Evolutionary conservation across 2,888 invertebrate species (phyloP).

Genomic region (Polymixis lichenea): DNA sequence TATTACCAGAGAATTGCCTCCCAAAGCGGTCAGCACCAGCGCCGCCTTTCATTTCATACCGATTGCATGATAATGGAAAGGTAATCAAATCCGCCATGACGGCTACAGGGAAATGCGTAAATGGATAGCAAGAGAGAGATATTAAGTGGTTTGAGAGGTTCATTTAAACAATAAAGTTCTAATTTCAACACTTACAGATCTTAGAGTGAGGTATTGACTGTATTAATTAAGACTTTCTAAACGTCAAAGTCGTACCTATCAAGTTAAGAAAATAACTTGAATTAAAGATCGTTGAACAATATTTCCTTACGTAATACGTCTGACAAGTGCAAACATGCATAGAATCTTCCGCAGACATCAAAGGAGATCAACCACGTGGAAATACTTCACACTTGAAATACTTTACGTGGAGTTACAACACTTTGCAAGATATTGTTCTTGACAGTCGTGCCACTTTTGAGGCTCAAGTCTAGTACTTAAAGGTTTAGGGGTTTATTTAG

Average conservation of each 20-base stretch:
- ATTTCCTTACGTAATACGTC: conserved; percentile 3
- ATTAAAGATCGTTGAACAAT: not conserved
- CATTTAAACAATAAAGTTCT: conserved; percentile 46
- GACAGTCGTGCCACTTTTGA: not conserved
- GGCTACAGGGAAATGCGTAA: conserved; percentile 64
- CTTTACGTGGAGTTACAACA: not conserved
- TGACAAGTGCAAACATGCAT: not conserved
- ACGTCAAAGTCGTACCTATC: not conserved
- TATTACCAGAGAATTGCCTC: conserved; percentile 64
- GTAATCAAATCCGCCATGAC: conserved; percentile 74
- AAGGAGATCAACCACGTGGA: conserved; percentile 22
- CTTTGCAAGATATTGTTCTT: not conserved
- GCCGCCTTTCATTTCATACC: conserved; percentile 72
- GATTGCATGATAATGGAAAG: conserved; percentile 78
- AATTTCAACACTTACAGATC: conserved; percentile 22
- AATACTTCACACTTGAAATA: conserved; percentile 10
- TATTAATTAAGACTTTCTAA: conserved; percentile 30
- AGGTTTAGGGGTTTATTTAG: no score
- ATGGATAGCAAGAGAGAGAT: conserved; percentile 54
- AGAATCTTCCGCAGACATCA: conserved; percentile 32
- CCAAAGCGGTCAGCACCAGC: conserved; percentile 53
- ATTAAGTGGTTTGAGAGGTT: conserved; percentile 34
- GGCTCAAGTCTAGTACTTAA: not conserved
- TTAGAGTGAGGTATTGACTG: not conserved
- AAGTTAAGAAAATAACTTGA: not conserved